Evolutionary conservation across 2,113 vertebrate species (phyloP).

Genomic region (Columba janthina): DNA sequence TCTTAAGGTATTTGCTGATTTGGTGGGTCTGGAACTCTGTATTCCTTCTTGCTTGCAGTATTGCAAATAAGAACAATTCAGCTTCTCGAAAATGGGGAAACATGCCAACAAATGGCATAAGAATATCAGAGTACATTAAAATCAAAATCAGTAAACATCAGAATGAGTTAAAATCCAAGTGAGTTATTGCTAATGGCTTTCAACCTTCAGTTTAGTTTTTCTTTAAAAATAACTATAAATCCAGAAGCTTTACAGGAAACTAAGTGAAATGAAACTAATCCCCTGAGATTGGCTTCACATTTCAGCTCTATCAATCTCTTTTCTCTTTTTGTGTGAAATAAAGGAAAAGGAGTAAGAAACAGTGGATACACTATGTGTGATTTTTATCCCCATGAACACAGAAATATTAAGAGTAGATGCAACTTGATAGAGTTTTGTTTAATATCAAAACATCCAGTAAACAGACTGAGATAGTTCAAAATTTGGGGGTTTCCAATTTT

Average conservation of each 20-base stretch:
- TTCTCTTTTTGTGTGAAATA: constrained; percentile 38
- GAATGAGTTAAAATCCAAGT: constrained; percentile 60
- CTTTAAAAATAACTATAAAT: constrained; percentile 65
- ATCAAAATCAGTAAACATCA: constrained; percentile 71
- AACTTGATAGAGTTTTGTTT: neutral
- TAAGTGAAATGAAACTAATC: constrained; percentile 68
- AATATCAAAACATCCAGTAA: neutral
- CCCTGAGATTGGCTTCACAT: constrained; percentile 60
- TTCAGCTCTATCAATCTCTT: constrained; percentile 58
- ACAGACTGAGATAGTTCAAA: neutral
- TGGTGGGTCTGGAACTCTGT: neutral
- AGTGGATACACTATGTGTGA: neutral
- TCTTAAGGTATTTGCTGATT: neutral
- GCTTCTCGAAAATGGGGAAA: constrained; percentile 12
- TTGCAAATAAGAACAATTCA: constrained; percentile 11
- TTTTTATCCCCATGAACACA: neutral
- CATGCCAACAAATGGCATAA: constrained; percentile 45
- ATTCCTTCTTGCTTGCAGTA: neutral
- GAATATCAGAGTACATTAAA: constrained; percentile 73
- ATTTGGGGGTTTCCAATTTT: neutral
- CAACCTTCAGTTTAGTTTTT: constrained; percentile 41
- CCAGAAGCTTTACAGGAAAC: constrained; percentile 55
- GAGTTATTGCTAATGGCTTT: constrained; percentile 53
- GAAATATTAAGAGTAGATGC: neutral
- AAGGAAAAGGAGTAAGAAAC: constrained; percentile 48